Percentiles rank a stretch among this genome's conserved stretches.
phyloP scores from a whole-genome alignment of 2,888 invertebrate species.

The Dendrolimus houi region DNA sequence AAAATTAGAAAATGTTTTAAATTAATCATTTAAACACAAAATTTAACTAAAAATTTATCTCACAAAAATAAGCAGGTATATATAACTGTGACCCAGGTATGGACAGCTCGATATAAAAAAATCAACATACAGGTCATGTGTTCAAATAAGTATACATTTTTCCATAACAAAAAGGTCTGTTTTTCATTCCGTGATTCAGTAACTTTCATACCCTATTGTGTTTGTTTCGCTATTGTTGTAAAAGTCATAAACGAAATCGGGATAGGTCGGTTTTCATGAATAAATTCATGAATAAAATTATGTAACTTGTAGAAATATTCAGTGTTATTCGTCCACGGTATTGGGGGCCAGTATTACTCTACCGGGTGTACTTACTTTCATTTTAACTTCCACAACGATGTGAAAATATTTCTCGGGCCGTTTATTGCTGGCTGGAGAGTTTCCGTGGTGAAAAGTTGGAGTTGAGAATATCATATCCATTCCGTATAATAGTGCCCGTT shows the following conservation, averaged over 20 bases:
- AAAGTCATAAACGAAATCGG: constrained; percentile 32
- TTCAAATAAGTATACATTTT: background rate
- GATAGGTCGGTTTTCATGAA: constrained; percentile 49
- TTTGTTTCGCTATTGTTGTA: constrained; percentile 29
- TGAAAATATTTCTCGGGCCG: constrained; percentile 70
- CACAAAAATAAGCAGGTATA: no score
- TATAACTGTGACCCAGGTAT: no score
- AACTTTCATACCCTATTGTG: constrained; percentile 2
- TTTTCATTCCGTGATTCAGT: background rate
- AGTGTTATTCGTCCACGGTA: constrained; percentile 52
- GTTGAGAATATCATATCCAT: background rate
- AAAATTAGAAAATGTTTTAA: no score
- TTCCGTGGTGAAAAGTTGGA: constrained; percentile 30
- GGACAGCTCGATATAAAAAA: no score
- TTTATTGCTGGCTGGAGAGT: constrained; percentile 65
- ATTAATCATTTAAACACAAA: no score
- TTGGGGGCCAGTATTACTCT: constrained; percentile 53
- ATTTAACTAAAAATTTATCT: no score
- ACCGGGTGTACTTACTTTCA: constrained; percentile 68
- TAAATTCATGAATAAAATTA: constrained; percentile 70
- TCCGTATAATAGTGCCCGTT: background rate
- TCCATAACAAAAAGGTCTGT: background rate
- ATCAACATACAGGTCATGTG: no score
- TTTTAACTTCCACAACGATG: constrained; percentile 73
- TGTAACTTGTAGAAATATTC: constrained; percentile 56